A percentile compares a stretch with the other conserved stretches of the same genome.
Conservation (phyloP, 2,113 vertebrate genomes). For the Engystomops pustulosus region DNA sequence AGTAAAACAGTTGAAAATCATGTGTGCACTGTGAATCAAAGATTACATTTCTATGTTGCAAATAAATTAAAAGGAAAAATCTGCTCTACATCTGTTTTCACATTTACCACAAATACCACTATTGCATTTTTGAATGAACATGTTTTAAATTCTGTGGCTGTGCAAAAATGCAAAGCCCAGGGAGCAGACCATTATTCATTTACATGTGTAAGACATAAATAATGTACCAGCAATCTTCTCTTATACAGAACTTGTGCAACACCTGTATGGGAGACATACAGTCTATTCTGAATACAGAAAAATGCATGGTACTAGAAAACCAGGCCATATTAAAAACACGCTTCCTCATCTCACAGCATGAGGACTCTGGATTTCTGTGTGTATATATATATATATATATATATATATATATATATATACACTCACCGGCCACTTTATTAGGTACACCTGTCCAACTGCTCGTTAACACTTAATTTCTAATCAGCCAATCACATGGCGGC, state of each 20-base stretch:
- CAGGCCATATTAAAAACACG: background rate
- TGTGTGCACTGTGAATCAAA: background rate
- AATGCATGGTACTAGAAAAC: background rate
- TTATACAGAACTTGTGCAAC: background rate
- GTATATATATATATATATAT: too few relatives aligned
- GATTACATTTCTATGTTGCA: constrained; percentile 1
- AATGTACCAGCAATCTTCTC: constrained; percentile 7
- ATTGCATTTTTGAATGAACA: constrained; percentile 15
- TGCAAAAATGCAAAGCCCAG: constrained; percentile 4
- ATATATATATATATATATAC: too few relatives aligned
- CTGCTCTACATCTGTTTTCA: constrained; percentile 23
- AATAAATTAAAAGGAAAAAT: constrained; percentile 20
- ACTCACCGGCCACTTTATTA: too few relatives aligned
- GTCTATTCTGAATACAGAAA: background rate
- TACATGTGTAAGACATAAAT: constrained; percentile 12
- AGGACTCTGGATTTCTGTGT: too few relatives aligned
- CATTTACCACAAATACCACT: constrained; percentile 25
- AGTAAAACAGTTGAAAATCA: background rate
- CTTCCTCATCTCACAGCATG: too few relatives aligned
- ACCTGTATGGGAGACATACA: background rate
- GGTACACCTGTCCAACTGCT: too few relatives aligned
- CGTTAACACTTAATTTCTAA: too few relatives aligned
- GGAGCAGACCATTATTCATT: constrained; percentile 24
- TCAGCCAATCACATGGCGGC: too few relatives aligned
- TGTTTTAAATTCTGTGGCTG: constrained; percentile 32